Evolutionary conservation across 2,797 vertebrate species (phyloP), one percentile per base, ranked within the genome.

Genomic region (Myotis pilosus): DNA sequence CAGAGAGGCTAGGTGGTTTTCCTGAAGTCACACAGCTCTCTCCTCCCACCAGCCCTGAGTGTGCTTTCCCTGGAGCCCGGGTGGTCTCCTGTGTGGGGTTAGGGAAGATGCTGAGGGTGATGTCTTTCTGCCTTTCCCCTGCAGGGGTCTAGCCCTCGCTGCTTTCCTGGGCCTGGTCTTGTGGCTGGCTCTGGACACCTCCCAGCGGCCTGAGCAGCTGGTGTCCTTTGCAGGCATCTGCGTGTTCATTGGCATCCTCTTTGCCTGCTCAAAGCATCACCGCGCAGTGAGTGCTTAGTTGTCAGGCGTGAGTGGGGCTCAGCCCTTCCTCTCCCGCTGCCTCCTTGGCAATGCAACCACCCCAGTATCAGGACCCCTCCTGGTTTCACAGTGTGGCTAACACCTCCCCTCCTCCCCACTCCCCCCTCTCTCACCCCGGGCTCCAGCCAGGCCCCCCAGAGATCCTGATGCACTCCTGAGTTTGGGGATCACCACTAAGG

Each of bases 171-270:
- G 99, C 78, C 97, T 99, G 76, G 94, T 99, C 22, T 3, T 97
- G 0, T 99, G 99, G 99, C 97, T 99, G 23, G 97, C 1, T 44
- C 79, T 99, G 79, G 99, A 99, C 97, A 99, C 99, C 0, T 96
- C 98, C 47, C 95, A 97, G 92, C 97, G 98, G 47, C 99, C 98
- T 0, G 97, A 99, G 95, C 99, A 99, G 97, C 98, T 99, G 53
- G 98, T 99, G 93, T 99, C 99, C 13, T 99, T 99, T 16, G 99
- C 97, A 0, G 99, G 99, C 2, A 97, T 99, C 97, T 99, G 98
- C 79, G 69, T 98, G 94, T 98, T 99, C 95, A 4, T 99, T 33
- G 0, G 98, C 60, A 74, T 99, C 36, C 83, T 99, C 44, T 99
- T 99, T 93, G 97, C 98, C 95, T 98, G 97, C 93, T 99, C 99